These are phyloP conservation scores for Leucoraja ocellata DNA, from an alignment of 2,797 vertebrate species.

Conservation along the genomic window DNA sequence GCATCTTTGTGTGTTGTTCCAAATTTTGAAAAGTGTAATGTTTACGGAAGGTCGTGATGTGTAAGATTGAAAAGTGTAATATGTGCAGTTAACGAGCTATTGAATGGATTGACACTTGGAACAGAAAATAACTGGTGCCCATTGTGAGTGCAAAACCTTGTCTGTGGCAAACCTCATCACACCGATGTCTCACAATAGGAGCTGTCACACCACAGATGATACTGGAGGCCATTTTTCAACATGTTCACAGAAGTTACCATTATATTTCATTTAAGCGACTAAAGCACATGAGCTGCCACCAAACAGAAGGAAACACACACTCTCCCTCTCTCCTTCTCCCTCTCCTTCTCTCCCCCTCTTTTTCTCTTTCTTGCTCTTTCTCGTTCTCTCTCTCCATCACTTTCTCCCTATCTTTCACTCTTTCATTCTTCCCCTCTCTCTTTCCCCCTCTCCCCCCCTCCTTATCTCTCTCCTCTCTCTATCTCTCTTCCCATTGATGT, in stretches of 20 bases:
- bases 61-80: slow-evolving; percentile 42
- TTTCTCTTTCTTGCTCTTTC: no score
- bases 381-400: no score
- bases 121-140: slow-evolving; percentile 58
- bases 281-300: not conserved
- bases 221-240: slow-evolving; percentile 59
- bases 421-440: no score
- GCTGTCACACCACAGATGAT: slow-evolving; percentile 61
- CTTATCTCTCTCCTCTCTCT: no score
- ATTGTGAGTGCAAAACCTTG: slow-evolving; percentile 55
- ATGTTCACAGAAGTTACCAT: slow-evolving; percentile 54
- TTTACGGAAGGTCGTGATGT: slow-evolving; percentile 53
- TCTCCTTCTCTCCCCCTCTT: no score
- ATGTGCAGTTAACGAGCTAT: slow-evolving; percentile 62
- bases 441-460: no score
- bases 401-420: no score
- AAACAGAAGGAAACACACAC: not conserved
- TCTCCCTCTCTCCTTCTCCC: no score
- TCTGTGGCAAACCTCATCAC: slow-evolving; percentile 54
- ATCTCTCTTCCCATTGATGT: no score
- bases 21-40: slow-evolving; percentile 51
- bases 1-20: slow-evolving; percentile 43
- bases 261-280: slow-evolving; percentile 54
- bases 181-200: slow-evolving; percentile 62
- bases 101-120: slow-evolving; percentile 55